These are phyloP conservation scores for Peromyscus polionotus DNA, from an alignment of 2,113 vertebrate genomes.

Conservation along the genomic window DNA sequence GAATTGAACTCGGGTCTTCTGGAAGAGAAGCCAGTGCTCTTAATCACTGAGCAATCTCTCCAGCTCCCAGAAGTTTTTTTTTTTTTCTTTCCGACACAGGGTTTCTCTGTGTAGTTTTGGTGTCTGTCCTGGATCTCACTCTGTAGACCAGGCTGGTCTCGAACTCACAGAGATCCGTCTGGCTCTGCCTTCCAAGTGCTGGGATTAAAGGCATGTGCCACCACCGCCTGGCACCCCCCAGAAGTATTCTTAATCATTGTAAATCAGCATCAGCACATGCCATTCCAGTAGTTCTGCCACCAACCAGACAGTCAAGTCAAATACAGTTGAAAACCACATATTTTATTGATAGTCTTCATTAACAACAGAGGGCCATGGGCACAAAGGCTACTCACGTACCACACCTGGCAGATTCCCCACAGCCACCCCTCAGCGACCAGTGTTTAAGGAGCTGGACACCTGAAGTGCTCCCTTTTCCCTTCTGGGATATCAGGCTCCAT, in stretches of 20 bases:
- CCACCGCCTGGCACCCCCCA: neutral
- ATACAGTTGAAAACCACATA: conserved; percentile 70
- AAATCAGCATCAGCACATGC: neutral
- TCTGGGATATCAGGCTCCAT: neutral
- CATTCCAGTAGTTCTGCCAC: conserved; percentile 47
- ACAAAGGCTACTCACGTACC: conserved; percentile 62
- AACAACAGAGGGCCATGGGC: conserved; percentile 74
- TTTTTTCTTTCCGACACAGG: too few species aligned
- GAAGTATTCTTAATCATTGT: neutral
- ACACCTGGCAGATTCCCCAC: neutral
- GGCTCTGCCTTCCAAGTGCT: too few species aligned
- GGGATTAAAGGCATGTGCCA: too few species aligned
- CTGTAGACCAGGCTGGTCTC: too few species aligned
- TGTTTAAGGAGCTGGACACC: neutral
- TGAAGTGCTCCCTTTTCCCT: neutral
- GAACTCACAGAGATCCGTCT: too few species aligned
- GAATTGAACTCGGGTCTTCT: neutral
- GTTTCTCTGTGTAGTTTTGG: too few species aligned
- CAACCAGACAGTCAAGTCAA: conserved; percentile 57
- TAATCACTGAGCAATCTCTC: neutral
- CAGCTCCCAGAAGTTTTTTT: neutral
- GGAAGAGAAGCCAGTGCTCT: neutral
- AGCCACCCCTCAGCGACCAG: neutral
- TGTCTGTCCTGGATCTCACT: too few species aligned
- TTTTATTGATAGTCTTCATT: conserved; percentile 84